These are phyloP conservation scores for Rhyacichthys aspro DNA, from an alignment of 2,797 vertebrate species.

Conservation along the genomic window DNA sequence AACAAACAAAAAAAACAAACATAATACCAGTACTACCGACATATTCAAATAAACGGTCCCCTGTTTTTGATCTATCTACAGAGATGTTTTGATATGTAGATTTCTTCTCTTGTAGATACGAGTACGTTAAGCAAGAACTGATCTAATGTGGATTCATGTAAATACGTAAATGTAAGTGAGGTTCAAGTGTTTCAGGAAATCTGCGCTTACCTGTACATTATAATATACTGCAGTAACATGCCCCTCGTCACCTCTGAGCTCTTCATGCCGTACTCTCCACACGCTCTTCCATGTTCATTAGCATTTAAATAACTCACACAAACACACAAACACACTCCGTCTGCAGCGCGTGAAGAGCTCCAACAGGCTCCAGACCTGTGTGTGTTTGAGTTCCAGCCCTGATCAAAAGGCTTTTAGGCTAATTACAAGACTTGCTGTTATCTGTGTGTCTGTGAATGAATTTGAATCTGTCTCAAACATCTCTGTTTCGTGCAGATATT, in stretches of 20 bases:
- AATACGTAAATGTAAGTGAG: no score
- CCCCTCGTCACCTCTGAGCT: constrained; percentile 12
- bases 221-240: background rate
- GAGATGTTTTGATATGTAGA: no score
- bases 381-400: constrained; percentile 32
- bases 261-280: constrained; percentile 25
- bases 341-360: no score
- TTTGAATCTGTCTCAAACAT: constrained; percentile 46
- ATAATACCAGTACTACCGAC: no score
- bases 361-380: constrained; percentile 16
- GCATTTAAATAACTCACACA: constrained; percentile 70
- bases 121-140: no score
- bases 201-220: no score
- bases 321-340: constrained; percentile 45
- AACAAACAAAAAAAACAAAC: no score
- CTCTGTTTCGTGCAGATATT: constrained; percentile 18
- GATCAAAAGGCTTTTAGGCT: constrained; percentile 75
- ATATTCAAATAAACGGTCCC: no score
- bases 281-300: constrained; percentile 58
- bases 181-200: no score
- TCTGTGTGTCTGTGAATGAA: constrained; percentile 44
- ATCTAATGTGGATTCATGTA: no score
- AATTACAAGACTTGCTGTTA: constrained; percentile 62
- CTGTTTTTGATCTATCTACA: no score
- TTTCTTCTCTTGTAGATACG: no score